These are phyloP conservation scores for Apogon hyalosoma DNA, from an alignment of 2,797 vertebrate genomes.

Conservation along the genomic window DNA sequence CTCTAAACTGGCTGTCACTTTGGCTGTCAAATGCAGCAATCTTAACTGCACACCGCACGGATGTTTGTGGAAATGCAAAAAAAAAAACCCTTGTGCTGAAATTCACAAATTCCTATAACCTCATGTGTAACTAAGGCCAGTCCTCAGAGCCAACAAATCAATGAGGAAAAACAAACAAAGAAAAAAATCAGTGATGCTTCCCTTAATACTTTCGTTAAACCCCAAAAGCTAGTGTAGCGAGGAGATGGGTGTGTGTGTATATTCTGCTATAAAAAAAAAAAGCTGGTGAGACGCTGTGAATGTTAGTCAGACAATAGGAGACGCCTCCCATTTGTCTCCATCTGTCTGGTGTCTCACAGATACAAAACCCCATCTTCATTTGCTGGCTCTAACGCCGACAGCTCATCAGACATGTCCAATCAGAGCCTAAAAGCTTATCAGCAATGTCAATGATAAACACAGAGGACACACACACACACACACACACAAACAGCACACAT, in stretches of 20 bases:
- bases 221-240: constrained; percentile 5
- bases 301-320: constrained; percentile 49
- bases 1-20: constrained; percentile 70
- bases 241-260: constrained; percentile 8
- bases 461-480: constrained; percentile 43
- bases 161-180: constrained; percentile 21
- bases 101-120: constrained; percentile 32
- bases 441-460: constrained; percentile 69
- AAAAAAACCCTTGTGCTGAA: constrained; percentile 10
- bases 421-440: constrained; percentile 63
- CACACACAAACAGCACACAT: constrained; percentile 5
- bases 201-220: constrained; percentile 25
- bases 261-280: constrained; percentile 9
- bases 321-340: constrained; percentile 73
- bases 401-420: constrained; percentile 68
- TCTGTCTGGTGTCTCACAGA: constrained; percentile 58
- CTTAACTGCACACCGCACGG: no score
- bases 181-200: constrained; percentile 5
- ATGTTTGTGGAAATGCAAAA: no score
- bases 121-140: constrained; percentile 3
- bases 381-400: constrained; percentile 44
- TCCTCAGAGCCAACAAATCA: constrained; percentile 22
- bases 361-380: constrained; percentile 63
- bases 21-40: constrained; percentile 60
- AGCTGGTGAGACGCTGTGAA: constrained; percentile 8